phyloP scores from a whole-genome alignment of 2,797 vertebrate species.

The Anguilla anguilla region DNA sequence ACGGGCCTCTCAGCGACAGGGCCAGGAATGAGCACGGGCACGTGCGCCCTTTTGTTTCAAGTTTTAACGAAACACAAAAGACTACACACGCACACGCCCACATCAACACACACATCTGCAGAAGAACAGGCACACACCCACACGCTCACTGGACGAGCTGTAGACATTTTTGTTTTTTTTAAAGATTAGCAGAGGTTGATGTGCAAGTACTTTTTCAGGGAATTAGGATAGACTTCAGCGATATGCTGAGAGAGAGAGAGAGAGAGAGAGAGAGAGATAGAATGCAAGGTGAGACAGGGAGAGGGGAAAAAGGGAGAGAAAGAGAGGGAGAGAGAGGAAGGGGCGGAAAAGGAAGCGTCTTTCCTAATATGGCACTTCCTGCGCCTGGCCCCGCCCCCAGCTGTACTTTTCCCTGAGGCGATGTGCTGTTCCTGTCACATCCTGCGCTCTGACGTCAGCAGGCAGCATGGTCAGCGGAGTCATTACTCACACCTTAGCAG shows the following conservation, averaged over 20 bases:
- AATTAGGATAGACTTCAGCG: not conserved
- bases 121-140: not conserved
- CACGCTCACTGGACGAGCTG: not conserved
- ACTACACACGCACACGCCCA: too few species aligned
- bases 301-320: not conserved
- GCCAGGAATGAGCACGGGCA: not conserved
- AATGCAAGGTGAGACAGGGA: not conserved
- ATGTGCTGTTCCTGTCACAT: conserved; percentile 57
- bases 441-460: conserved; percentile 72
- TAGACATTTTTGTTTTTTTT: not conserved
- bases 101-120: not conserved
- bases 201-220: not conserved
- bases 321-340: not conserved
- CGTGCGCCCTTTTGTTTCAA: not conserved
- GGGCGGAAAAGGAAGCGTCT: conserved; percentile 17
- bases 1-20: not conserved
- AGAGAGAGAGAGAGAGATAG: not conserved
- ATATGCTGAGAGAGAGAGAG: not conserved
- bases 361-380: conserved; percentile 63
- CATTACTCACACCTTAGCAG: conserved; percentile 68
- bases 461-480: conserved; percentile 62
- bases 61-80: not conserved
- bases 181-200: not conserved
- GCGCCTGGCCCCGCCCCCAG: conserved; percentile 61
- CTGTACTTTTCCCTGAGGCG: conserved; percentile 66